These are phyloP conservation scores for Gortyna flavago DNA, from an alignment of 2,888 invertebrate genomes.

Conservation along the genomic window DNA sequence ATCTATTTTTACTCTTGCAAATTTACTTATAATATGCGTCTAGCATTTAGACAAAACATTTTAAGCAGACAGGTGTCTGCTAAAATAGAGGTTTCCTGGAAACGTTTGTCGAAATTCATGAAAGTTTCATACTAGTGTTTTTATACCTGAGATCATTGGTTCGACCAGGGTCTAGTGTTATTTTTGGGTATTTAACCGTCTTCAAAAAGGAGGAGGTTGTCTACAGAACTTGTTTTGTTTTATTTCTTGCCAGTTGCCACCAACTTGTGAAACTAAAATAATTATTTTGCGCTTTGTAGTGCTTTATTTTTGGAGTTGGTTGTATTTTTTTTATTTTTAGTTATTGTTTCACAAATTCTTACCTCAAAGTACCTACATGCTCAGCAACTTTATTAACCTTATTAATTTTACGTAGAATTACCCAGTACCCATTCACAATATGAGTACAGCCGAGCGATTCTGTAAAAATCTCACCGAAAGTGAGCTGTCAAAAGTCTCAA, in stretches of 20 bases:
- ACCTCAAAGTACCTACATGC: background rate
- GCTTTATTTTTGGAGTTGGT: background rate
- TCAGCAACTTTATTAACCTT: background rate
- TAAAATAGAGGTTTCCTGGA: background rate
- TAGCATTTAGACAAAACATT: background rate
- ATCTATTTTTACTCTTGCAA: conserved; percentile 1
- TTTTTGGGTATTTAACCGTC: background rate
- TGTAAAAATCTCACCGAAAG: too few species aligned
- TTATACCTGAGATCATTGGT: background rate
- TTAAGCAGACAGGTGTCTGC: background rate
- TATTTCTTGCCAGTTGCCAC: background rate
- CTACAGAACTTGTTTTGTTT: background rate
- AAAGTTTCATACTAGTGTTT: background rate
- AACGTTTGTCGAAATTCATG: background rate
- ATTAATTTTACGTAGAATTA: background rate
- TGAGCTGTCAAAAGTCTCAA: too few species aligned
- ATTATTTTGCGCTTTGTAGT: background rate
- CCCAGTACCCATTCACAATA: background rate
- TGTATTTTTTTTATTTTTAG: background rate
- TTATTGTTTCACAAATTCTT: background rate
- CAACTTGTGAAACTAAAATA: background rate
- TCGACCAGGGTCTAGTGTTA: background rate
- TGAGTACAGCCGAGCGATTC: too few species aligned
- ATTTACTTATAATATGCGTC: background rate
- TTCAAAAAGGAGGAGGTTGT: background rate